Base-by-base conservation (phyloP, 2,888 invertebrate species). In the Pyrrhosoma nymphula region DNA sequence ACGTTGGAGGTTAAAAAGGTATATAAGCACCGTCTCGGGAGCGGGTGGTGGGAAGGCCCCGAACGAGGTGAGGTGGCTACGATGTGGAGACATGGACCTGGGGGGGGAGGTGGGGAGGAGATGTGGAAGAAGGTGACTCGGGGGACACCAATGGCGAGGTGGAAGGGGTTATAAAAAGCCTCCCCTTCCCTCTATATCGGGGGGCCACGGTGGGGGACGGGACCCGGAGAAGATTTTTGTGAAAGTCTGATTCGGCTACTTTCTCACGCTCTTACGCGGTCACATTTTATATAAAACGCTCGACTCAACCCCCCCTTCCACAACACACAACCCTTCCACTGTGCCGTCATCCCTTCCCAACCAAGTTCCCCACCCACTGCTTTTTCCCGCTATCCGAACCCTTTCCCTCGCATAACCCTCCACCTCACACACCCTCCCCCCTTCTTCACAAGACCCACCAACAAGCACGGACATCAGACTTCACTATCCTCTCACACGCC, bases 251-350 rank as follows among this genome's bases (percentile, higher is more conserved):
- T 69, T 93, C 93, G 93, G 93, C 93, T 93, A 93, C 93, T 93
- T 93, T 93, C 93, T 93, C 93, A 93, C 93, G 93, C 69, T 93
- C 93, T 93, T 93, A 93, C 93, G 93, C 93, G 93, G 93, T 93
- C 93, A 93, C 93, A 93, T 93, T 93, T 93, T 93, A 93, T 93
- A 93, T 93, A 93, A 93, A 93, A 93, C 93, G 93, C 93, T 91
- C 63, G 63, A 91, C 39, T 91, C 93, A 47, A 60, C 93, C 93
- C 26, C 93, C 90, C 20, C 60, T 35, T 30, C 56, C 90, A n/a
- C 55, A 8, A 23, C 18, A 69, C 60, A 20, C 60, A 69, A 26
- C 69, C 69, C 69, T 26, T 69, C n/a, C 69, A 60, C 20, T 69
- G 47, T 47, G 23, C 69, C 69, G 69, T 69, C 69, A 69, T 69